Evolutionary conservation across 2,888 invertebrate genomes (phyloP).

Genomic region (Calliphora vomitoria): DNA sequence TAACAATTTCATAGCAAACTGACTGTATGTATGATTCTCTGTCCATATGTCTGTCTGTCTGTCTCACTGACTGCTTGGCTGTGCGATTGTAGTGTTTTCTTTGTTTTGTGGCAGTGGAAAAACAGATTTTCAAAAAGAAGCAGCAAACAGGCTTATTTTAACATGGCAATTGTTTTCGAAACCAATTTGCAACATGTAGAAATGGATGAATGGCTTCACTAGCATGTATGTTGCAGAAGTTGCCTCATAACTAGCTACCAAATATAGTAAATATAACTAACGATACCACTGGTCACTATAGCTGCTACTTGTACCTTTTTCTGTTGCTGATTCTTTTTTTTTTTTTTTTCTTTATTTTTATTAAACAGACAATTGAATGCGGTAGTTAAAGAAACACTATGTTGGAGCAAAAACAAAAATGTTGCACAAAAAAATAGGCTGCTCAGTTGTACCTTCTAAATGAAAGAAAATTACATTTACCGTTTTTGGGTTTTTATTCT

Average conservation of each 20-base stretch:
- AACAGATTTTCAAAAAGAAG: constrained; percentile 33
- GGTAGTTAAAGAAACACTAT: constrained; percentile 36
- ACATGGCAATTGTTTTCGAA: constrained; percentile 57
- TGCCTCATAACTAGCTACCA: constrained; percentile 25
- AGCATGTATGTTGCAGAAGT: not conserved
- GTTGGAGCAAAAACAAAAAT: not conserved
- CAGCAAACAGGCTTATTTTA: constrained; percentile 26
- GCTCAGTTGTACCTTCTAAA: constrained; percentile 48
- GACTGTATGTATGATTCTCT: not conserved
- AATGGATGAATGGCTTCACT: constrained; percentile 60
- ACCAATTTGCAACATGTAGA: constrained; percentile 67
- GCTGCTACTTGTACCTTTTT: not conserved
- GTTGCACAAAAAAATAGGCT: constrained; percentile 49
- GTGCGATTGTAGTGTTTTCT: not conserved
- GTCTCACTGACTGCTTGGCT: constrained; percentile 5
- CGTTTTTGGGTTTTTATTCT: constrained; percentile 43
- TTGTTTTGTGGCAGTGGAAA: constrained; percentile 42
- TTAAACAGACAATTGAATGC: constrained; percentile 56
- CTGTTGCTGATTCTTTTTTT: constrained; percentile 15
- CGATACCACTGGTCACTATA: constrained; percentile 9
- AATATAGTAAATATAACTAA: constrained; percentile 39
- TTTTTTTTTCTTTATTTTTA: constrained; percentile 9
- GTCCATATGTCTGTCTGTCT: constrained; percentile 7
- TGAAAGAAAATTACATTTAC: constrained; percentile 62
- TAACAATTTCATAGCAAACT: constrained; percentile 36